Conservation (phyloP, 2,797 vertebrate species). For the Catharus ustulatus region DNA sequence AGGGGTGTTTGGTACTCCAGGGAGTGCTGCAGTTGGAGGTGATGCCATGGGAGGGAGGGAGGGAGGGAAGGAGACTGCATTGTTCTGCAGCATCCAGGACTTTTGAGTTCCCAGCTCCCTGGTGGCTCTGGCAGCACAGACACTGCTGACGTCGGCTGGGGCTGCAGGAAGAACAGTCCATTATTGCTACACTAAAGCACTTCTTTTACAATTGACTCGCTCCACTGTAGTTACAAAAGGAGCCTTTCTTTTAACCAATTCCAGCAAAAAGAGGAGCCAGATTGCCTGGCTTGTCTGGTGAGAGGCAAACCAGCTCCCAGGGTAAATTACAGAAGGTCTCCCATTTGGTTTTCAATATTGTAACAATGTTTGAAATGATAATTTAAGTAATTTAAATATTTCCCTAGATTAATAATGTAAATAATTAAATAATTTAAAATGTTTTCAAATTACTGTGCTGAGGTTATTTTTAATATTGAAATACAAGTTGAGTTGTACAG, state of each 20-base stretch:
- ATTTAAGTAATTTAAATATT: neutral
- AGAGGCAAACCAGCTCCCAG: neutral
- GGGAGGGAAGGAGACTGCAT: neutral
- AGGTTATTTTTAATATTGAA: neutral
- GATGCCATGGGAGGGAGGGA: neutral
- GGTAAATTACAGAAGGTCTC: neutral
- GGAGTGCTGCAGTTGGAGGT: neutral
- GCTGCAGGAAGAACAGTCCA: slow-evolving; percentile 78
- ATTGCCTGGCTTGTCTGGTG: neutral
- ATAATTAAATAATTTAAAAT: neutral
- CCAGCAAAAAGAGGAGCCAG: slow-evolving; percentile 53
- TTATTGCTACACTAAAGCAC: slow-evolving; percentile 78
- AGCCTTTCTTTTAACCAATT: slow-evolving; percentile 76
- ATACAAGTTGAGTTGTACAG: neutral
- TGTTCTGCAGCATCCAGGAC: slow-evolving; percentile 40
- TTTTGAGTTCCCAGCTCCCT: slow-evolving; percentile 38
- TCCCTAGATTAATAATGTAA: neutral
- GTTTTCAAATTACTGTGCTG: neutral
- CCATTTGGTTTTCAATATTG: neutral
- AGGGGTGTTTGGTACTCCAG: neutral
- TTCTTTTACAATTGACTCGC: slow-evolving; percentile 80
- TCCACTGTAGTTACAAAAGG: slow-evolving; percentile 74
- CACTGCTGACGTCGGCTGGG: slow-evolving; percentile 68
- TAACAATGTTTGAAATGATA: neutral
- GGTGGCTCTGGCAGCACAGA: slow-evolving; percentile 68